Evolutionary conservation across 2,888 invertebrate genomes (phyloP), one percentile per base, ranked within the genome.

Genomic region (Erebia aethiops): DNA sequence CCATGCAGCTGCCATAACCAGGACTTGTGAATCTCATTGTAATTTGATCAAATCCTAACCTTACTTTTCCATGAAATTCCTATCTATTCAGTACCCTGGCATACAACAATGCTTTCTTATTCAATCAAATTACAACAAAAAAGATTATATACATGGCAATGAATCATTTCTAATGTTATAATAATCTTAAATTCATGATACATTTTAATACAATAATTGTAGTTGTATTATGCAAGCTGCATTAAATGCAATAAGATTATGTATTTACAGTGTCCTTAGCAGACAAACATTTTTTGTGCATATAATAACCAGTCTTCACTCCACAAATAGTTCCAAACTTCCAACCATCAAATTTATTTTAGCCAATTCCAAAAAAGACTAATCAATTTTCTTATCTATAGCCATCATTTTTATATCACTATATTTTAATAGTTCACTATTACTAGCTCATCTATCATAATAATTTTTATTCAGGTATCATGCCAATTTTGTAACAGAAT

Each of bases 1-100:
- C 2, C 18, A 16, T 16, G 54, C 54, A 18, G 18, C 10, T 18
- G 16, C 10, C 54, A 3, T 35, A 35, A 54, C 54, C 18, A 54
- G 9, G 16, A 10, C 54, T 54, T 41, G 41, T n/a, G 51, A 54
- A 41, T n/a, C 51, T 61, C 18, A 68, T 61, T 60, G 68, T 67
- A 67, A 67, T 60, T 67, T 67, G 58, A 66, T 70, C 35, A 18
- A 61, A 57, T n/a, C 18, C 43, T 66, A 58, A 51, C 68, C 68
- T 60, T 69, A 66, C 70, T 61, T 65, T 70, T 51, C 70, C 66
- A 11, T 69, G 67, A 73, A 71, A 73, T 68, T 72, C 66, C 67
- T 73, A 74, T 64, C 70, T 71, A 74, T 67, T 67, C 70, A 66
- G 68, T 74, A 74, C 74, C 74, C 74, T 74, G 74, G 58, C 74